These are phyloP conservation scores for Cheirogaleus medius DNA, from an alignment of 2,113 vertebrate species.

Conservation along the genomic window DNA sequence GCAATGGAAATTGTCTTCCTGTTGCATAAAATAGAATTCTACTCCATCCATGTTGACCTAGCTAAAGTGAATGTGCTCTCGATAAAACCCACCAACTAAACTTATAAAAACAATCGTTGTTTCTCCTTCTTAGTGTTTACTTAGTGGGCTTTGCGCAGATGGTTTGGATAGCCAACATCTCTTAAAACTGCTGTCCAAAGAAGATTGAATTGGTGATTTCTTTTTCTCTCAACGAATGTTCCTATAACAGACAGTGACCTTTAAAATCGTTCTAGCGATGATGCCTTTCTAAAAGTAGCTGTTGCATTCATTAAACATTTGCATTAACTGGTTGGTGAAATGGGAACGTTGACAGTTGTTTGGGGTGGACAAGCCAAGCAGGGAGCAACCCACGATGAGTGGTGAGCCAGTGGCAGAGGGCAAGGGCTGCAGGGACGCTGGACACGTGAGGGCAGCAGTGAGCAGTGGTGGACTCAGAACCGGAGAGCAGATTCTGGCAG, in stretches of 20 bases:
- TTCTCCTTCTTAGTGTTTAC: neutral
- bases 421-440: too few relatives aligned
- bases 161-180: conserved; percentile 11
- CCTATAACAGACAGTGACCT: conserved; percentile 52
- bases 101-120: neutral
- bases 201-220: conserved; percentile 37
- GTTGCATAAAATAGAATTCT: neutral
- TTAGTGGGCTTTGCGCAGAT: neutral
- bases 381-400: neutral
- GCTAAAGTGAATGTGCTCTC: neutral
- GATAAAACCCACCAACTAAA: neutral
- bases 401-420: neutral
- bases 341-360: neutral
- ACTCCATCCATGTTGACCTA: neutral
- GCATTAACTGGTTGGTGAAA: conserved; percentile 6
- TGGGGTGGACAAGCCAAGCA: neutral
- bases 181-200: conserved; percentile 32
- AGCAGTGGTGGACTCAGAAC: neutral
- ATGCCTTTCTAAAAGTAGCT: conserved; percentile 55
- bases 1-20: neutral
- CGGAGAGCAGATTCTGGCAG: neutral
- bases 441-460: accelerated
- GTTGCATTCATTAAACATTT: conserved; percentile 21
- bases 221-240: conserved; percentile 45
- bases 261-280: conserved; percentile 46